These are phyloP conservation scores for Sialia sialis DNA, from an alignment of 2,113 vertebrate species.

Conservation along the genomic window DNA sequence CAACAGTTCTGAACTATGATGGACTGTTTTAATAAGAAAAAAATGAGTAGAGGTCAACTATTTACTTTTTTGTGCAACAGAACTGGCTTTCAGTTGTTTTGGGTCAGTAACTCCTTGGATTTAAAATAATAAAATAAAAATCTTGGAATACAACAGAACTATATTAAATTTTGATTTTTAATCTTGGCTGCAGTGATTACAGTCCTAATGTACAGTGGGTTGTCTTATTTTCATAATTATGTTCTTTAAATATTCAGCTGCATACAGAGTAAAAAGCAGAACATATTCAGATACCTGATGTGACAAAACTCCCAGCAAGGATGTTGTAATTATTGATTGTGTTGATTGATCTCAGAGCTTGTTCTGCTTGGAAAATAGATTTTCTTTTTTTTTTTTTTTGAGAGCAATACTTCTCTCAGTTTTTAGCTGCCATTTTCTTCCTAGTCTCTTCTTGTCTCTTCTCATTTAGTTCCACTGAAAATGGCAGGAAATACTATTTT, in stretches of 20 bases:
- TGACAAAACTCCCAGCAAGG: background rate
- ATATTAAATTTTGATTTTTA: background rate
- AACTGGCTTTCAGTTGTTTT: background rate
- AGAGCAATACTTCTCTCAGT: background rate
- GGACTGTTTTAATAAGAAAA: slow-evolving; percentile 40
- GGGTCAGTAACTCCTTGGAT: background rate
- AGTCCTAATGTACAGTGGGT: accelerated
- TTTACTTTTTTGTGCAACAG: slow-evolving; percentile 12
- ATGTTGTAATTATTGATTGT: background rate
- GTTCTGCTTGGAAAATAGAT: background rate
- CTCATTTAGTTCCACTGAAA: background rate
- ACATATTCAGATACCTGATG: background rate
- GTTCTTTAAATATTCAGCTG: background rate
- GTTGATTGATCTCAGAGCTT: background rate
- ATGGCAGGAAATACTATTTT: background rate
- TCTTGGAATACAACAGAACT: background rate
- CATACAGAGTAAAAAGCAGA: background rate
- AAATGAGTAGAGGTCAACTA: slow-evolving; percentile 29
- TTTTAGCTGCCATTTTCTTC: background rate
- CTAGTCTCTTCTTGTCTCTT: background rate
- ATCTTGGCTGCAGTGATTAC: background rate
- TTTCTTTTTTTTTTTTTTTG: background rate
- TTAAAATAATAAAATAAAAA: background rate
- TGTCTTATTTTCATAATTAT: background rate
- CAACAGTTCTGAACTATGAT: slow-evolving; percentile 48